Percentiles rank a stretch among this genome's conserved stretches.
Conservation (phyloP, 2,113 vertebrate genomes). For the Speoplatyrhinus poulsoni region DNA sequence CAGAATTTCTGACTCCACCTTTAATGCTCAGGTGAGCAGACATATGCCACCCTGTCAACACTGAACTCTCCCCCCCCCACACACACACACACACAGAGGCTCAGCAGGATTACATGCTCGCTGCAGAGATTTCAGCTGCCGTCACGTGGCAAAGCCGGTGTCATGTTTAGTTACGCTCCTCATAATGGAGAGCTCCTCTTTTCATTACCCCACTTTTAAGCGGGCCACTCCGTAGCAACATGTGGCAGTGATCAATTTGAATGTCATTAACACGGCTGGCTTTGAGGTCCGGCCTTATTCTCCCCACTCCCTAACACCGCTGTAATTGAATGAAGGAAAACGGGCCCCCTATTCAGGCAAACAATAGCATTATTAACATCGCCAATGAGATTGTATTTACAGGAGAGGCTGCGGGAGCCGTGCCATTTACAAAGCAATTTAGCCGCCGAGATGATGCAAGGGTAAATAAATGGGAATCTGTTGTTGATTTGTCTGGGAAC, state of each 20-base stretch:
- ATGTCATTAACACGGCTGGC: conserved; percentile 73
- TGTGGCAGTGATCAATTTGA: conserved; percentile 76
- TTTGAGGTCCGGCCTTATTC: conserved; percentile 63
- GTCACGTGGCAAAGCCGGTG: conserved; percentile 59
- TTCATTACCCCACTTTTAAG: conserved; percentile 71
- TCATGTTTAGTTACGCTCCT: conserved; percentile 72
- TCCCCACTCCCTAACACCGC: conserved; percentile 57
- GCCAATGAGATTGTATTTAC: conserved; percentile 72
- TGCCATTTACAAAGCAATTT: conserved; percentile 72
- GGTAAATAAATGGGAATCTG: conserved; percentile 66
- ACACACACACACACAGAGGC: background rate
- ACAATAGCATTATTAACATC: conserved; percentile 76
- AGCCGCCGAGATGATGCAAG: conserved; percentile 55
- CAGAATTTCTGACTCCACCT: too few relatives aligned
- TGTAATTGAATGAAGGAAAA: conserved; percentile 72
- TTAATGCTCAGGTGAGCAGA: too few relatives aligned
- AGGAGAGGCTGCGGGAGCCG: conserved; percentile 55
- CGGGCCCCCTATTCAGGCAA: conserved; percentile 72
- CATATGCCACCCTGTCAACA: too few relatives aligned
- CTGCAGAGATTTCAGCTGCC: conserved; percentile 16
- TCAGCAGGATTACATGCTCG: conserved; percentile 24
- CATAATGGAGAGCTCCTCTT: conserved; percentile 68
- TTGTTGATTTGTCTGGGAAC: conserved; percentile 39
- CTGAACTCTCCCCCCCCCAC: background rate
- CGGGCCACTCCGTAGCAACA: conserved; percentile 56